Percentiles rank a stretch among this genome's conserved stretches.
Evolutionary conservation across 2,888 invertebrate genomes (phyloP).

Genomic region (Tipula lateralis): DNA sequence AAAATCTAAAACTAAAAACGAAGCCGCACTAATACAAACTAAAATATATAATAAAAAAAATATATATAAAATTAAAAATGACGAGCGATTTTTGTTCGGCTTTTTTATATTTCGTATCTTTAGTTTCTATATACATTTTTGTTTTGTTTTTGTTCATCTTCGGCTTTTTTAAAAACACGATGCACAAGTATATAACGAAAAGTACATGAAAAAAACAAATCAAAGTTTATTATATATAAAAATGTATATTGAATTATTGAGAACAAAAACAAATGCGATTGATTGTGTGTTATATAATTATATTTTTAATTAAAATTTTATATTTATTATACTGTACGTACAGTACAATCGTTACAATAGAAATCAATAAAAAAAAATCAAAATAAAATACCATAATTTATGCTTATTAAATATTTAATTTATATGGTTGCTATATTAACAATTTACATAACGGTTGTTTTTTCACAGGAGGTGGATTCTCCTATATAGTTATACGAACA

Average conservation of each 20-base stretch:
- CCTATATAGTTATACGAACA: too few species aligned
- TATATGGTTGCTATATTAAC: too few species aligned
- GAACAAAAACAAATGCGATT: background rate
- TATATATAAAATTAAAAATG: constrained; percentile 12
- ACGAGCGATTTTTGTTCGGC: background rate
- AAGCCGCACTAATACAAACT: background rate
- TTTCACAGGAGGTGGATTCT: too few species aligned
- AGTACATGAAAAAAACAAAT: background rate
- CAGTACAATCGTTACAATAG: too few species aligned
- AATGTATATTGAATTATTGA: too few species aligned
- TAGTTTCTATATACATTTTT: background rate
- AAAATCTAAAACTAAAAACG: background rate
- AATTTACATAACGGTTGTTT: too few species aligned
- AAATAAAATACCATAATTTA: too few species aligned
- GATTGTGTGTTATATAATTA: background rate
- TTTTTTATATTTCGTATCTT: background rate
- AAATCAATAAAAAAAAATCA: too few species aligned
- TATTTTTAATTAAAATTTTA: background rate
- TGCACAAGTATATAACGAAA: background rate
- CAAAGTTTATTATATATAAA: too few species aligned
- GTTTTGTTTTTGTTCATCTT: background rate
- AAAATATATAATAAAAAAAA: background rate
- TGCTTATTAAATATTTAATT: too few species aligned
- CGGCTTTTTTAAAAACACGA: constrained; percentile 14
- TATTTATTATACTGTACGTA: background rate